Percentiles rank a stretch among this genome's conserved stretches.
These are phyloP conservation scores for Luperina testacea DNA, from an alignment of 2,888 invertebrate species.

Conservation along the genomic window DNA sequence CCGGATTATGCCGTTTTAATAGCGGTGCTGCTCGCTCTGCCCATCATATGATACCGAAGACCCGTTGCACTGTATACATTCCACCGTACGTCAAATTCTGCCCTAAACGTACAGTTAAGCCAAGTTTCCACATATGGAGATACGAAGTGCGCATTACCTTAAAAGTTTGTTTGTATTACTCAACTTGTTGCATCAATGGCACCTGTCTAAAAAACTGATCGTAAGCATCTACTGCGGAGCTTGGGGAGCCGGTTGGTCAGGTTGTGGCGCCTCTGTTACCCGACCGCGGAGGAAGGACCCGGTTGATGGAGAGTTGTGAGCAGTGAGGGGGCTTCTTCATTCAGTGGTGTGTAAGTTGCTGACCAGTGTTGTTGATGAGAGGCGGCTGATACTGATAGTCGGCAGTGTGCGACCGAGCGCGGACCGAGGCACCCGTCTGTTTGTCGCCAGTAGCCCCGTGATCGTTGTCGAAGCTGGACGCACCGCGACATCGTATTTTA, in stretches of 20 bases:
- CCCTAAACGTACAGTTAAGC: neutral
- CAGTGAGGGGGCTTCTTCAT: neutral
- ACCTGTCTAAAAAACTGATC: constrained; percentile 25
- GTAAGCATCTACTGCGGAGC: neutral
- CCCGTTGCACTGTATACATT: neutral
- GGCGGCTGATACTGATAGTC: constrained; percentile 1
- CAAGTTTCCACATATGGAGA: neutral
- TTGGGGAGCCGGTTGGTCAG: constrained; percentile 16
- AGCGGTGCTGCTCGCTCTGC: neutral
- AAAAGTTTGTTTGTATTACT: constrained; percentile 12
- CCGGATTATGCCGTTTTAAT: neutral
- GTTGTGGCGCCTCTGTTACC: constrained; percentile 41
- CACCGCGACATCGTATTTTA: constrained; percentile 51
- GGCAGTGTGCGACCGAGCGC: constrained; percentile 56
- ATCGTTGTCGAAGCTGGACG: constrained; percentile 48
- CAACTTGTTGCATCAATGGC: constrained; percentile 23
- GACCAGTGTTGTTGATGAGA: constrained; percentile 16
- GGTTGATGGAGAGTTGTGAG: neutral
- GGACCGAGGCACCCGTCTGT: constrained; percentile 37
- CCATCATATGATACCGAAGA: neutral
- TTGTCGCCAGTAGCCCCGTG: constrained; percentile 37
- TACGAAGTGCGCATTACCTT: neutral
- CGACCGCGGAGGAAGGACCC: neutral
- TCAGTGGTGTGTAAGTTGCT: constrained; percentile 18
- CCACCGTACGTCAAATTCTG: neutral